A percentile compares a stretch with the other conserved stretches of the same genome.
Conservation (phyloP, 2,797 vertebrate species). For the Galaxias olidus region DNA sequence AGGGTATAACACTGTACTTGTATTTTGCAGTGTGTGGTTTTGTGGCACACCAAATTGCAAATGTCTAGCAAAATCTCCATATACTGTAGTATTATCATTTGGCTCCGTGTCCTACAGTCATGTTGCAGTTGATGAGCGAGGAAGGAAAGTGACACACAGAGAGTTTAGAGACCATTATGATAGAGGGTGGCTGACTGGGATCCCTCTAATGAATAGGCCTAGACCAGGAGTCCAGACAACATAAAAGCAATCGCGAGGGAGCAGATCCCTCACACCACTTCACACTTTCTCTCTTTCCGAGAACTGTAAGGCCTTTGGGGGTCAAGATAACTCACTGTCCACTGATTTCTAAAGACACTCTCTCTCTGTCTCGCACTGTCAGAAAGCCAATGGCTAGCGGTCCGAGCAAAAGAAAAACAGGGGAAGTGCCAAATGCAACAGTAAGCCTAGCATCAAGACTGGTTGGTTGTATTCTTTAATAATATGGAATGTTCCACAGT, state of each 20-base stretch:
- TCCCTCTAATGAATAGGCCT: constrained; percentile 10
- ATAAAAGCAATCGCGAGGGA: constrained; percentile 12
- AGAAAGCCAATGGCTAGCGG: constrained; percentile 18
- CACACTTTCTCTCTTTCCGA: constrained; percentile 14
- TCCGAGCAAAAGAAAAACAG: constrained; percentile 9
- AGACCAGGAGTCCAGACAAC: neutral
- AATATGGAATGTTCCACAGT: too few relatives aligned
- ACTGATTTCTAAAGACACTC: constrained; percentile 22
- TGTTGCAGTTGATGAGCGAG: too few relatives aligned
- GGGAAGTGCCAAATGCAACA: too few relatives aligned
- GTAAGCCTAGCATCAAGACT: too few relatives aligned
- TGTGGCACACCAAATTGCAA: too few relatives aligned
- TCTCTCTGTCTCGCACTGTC: neutral
- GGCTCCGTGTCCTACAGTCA: too few relatives aligned
- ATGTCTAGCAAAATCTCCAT: too few relatives aligned
- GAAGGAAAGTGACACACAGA: too few relatives aligned
- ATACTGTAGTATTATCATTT: too few relatives aligned
- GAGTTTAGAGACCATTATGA: neutral
- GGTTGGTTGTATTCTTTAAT: too few relatives aligned
- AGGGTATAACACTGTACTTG: too few relatives aligned
- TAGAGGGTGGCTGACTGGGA: neutral
- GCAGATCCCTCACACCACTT: constrained; percentile 8
- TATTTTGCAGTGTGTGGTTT: too few relatives aligned
- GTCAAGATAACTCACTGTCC: constrained; percentile 16
- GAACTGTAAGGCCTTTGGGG: constrained; percentile 21